Evolutionary conservation across 1,140 invertebrate species (phyloP), one percentile per base, ranked within the genome.

Genomic region (Mamestra configurata): DNA sequence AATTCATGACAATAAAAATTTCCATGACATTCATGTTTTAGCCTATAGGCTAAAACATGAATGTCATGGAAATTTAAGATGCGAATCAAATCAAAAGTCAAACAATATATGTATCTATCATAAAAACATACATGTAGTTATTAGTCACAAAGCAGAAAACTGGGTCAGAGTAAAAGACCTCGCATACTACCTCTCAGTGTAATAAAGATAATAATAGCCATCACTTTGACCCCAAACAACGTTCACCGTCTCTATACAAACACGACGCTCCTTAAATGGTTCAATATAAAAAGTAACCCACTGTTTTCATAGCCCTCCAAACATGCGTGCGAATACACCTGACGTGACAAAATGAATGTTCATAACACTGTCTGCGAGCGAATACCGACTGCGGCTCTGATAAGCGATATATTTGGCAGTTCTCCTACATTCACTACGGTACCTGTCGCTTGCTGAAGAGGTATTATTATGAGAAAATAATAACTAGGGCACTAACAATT

Each of bases 291-390:
- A n/a, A 18, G n/a, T 18, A 2, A 15, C 37, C 35, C 61, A 46
- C 68, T 51, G 15, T 20, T 71, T 24, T 71, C 7, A 27, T 31
- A 53, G 46, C 68, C 68, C 1, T 2, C 4, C 43, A 13, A 46
- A 51, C 27, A 71, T 71, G 68, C 68, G 68, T 71, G 68, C 3
- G 46, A 53, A 71, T 53, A 31, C n/a, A 71, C 68, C 68, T 71
- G 68, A 71, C 68, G 68, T 71, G 68, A 53, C 46, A 71, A 71
- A 51, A 71, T 71, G 46, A 51, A 71, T 71, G 68, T 71, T 71
- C 68, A 71, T 71, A 71, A 71, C 43, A 53, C 22, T 71, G 68
- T 71, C 68, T 71, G 46, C 66, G 43, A 31, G 55, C 68, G 68
- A 71, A 71, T 53, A 53, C 68, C 68, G n/a, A 31, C 24, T 53